Conservation (phyloP, 2,113 vertebrate genomes). For the Mustela lutreola region DNA sequence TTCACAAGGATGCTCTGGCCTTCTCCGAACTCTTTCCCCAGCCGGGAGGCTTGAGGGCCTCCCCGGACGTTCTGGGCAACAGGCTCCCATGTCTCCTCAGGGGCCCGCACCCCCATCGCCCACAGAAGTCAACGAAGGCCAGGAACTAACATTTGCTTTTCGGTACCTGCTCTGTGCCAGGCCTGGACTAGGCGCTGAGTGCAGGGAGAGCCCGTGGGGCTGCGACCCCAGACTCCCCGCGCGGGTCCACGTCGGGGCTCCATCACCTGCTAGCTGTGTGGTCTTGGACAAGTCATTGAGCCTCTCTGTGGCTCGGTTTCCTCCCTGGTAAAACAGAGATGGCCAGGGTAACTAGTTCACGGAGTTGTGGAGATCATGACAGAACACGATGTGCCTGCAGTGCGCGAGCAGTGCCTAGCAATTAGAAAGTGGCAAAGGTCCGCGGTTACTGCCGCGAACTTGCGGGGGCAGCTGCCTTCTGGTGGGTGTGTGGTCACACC, state of each 20-base stretch:
- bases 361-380: not conserved
- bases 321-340: not conserved
- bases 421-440: not conserved
- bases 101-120: accelerated
- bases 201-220: accelerated
- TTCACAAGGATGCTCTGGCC: not conserved
- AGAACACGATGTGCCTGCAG: not conserved
- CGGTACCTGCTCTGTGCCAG: not conserved
- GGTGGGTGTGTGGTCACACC: too few species aligned
- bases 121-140: not conserved
- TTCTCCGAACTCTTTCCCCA: not conserved
- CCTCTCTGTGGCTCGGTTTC: not conserved
- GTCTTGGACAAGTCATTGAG: not conserved
- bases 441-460: not conserved
- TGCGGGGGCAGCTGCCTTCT: accelerated
- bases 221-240: not conserved
- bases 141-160: not conserved
- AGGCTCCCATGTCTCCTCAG: not conserved
- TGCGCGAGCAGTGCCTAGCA: not conserved
- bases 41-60: not conserved
- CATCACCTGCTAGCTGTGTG: not conserved
- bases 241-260: not conserved
- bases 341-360: not conserved
- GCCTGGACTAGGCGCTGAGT: not conserved
- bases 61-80: not conserved